phyloP scores from a whole-genome alignment of 2,888 invertebrate genomes.

The Eristalinus sepulchralis region DNA sequence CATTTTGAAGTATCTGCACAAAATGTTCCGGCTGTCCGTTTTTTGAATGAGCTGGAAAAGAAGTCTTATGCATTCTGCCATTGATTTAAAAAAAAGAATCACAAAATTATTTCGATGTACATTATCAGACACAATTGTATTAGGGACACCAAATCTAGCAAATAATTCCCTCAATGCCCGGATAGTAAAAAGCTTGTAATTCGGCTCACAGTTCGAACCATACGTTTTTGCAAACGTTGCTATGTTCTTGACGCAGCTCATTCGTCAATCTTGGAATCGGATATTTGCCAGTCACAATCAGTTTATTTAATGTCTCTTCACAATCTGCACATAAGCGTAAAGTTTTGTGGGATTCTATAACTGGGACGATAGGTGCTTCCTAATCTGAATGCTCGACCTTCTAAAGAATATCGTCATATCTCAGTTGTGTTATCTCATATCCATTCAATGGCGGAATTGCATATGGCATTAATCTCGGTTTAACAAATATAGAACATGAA shows the following conservation, averaged over 20 bases:
- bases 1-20: constrained; percentile 68
- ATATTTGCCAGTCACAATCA: constrained; percentile 23
- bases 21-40: constrained; percentile 47
- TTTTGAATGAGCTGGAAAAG: too few species aligned
- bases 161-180: constrained; percentile 8
- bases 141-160: not conserved
- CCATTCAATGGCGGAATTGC: constrained; percentile 15
- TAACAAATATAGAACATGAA: constrained; percentile 20
- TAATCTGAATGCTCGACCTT: constrained; percentile 26
- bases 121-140: constrained; percentile 3
- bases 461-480: constrained; percentile 32
- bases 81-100: too few species aligned
- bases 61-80: too few species aligned
- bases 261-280: constrained; percentile 8
- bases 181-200: constrained; percentile 5
- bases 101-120: not conserved
- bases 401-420: constrained; percentile 10
- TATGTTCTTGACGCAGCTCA: constrained; percentile 1
- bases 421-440: constrained; percentile 21
- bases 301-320: constrained; percentile 29
- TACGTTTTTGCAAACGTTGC: too few species aligned
- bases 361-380: constrained; percentile 33
- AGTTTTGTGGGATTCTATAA: constrained; percentile 13
- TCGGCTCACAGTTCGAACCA: not conserved
- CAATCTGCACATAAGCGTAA: not conserved